Evolutionary conservation across 2,888 invertebrate genomes (phyloP).

Genomic region (Heliconius sara): DNA sequence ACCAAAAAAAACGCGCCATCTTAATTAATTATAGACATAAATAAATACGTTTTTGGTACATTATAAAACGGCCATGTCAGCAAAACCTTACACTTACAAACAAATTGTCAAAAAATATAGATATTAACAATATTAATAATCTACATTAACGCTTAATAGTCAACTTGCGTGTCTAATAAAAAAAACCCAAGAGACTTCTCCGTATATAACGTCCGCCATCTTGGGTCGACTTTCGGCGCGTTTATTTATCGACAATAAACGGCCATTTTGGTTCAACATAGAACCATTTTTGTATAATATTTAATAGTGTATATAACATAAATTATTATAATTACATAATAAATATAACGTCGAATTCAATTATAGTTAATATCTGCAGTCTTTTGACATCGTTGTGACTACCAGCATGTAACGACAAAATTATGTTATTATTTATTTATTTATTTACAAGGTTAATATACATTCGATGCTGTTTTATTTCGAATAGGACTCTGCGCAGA

Average conservation of each 20-base stretch:
- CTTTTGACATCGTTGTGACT: constrained; percentile 83
- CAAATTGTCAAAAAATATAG: constrained; percentile 80
- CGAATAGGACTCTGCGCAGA: constrained; percentile 77
- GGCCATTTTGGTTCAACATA: background rate
- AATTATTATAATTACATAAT: background rate
- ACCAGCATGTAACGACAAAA: constrained; percentile 70
- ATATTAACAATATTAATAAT: constrained; percentile 68
- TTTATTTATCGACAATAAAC: background rate
- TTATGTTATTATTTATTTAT: constrained; percentile 42
- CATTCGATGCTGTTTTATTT: constrained; percentile 72
- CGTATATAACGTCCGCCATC: background rate
- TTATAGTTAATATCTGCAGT: constrained; percentile 73
- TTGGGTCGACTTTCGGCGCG: background rate
- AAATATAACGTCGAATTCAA: constrained; percentile 66
- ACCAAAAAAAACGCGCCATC: background rate
- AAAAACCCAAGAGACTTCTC: background rate
- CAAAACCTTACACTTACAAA: constrained; percentile 58
- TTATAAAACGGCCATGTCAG: constrained; percentile 35
- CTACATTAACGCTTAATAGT: constrained; percentile 1
- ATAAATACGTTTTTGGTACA: constrained; percentile 37
- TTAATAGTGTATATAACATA: background rate
- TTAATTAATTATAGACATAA: constrained; percentile 20
- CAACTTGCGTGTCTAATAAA: background rate
- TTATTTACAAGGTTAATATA: constrained; percentile 69
- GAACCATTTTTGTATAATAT: background rate